Evolutionary conservation across 2,888 invertebrate species (phyloP).

Genomic region (Artemia sinica): DNA sequence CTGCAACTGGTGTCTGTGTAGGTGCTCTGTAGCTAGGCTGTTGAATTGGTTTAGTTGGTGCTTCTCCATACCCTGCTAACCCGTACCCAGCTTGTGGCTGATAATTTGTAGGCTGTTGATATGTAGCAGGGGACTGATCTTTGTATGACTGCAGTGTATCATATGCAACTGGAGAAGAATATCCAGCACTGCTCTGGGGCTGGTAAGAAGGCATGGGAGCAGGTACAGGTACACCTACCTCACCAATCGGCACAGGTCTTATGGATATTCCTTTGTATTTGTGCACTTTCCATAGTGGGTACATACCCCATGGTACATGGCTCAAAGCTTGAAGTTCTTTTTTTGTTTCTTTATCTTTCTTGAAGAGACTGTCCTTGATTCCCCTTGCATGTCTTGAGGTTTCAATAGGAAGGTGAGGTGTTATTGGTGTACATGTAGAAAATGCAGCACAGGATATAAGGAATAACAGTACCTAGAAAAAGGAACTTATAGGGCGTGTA

Average conservation of each 20-base stretch:
- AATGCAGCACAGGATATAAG: no score
- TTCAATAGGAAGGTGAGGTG: no score
- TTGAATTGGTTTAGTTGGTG: background rate
- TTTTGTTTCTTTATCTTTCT: slow-evolving; percentile 6
- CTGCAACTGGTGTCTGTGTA: background rate
- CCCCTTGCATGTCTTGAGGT: background rate
- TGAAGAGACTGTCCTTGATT: slow-evolving; percentile 7
- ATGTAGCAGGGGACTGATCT: background rate
- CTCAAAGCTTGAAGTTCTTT: slow-evolving; percentile 13
- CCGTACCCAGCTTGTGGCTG: background rate
- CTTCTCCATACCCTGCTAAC: no score
- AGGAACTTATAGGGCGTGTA: no score
- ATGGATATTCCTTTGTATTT: slow-evolving; percentile 30
- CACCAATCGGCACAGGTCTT: slow-evolving; percentile 27
- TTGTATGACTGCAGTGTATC: slow-evolving; percentile 1
- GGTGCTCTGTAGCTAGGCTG: background rate
- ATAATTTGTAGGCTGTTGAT: background rate
- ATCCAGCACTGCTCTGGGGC: background rate
- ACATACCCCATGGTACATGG: slow-evolving; percentile 20
- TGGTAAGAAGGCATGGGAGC: slow-evolving; percentile 13
- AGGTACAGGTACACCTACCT: slow-evolving; percentile 13
- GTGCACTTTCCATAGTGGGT: slow-evolving; percentile 29
- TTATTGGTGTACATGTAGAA: no score
- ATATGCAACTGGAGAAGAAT: background rate
- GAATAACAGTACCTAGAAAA: no score